phyloP scores from a whole-genome alignment of 2,888 invertebrate genomes.

The Xestia sexstrigata region DNA sequence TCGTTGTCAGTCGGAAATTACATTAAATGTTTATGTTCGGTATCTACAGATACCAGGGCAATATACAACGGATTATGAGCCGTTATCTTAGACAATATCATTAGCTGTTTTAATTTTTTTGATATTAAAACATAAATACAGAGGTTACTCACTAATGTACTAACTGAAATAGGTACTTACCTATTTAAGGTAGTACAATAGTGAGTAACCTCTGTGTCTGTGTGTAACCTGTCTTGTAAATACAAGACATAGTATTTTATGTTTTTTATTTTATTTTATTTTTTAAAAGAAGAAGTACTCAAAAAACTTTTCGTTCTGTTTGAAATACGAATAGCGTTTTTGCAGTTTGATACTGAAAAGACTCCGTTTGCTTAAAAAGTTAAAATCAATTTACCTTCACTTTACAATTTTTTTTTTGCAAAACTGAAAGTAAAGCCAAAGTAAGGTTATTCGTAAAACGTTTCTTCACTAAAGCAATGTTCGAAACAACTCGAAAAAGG shows the following conservation, averaged over 20 bases:
- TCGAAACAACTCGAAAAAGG: conserved; percentile 60
- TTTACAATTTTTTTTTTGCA: not conserved
- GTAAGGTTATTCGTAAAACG: conserved; percentile 21
- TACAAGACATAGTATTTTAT: too few relatives aligned
- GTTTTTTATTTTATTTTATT: too few relatives aligned
- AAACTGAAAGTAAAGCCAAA: conserved; percentile 12
- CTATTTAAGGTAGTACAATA: too few relatives aligned
- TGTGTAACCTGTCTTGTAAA: too few relatives aligned
- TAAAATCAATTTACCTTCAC: conserved; percentile 8
- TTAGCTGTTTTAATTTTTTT: conserved; percentile 64
- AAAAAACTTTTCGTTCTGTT: not conserved
- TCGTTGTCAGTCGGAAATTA: conserved; percentile 65
- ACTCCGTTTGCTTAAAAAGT: not conserved
- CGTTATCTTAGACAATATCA: conserved; percentile 75
- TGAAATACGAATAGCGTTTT: not conserved
- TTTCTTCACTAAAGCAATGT: conserved; percentile 23
- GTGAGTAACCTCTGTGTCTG: too few relatives aligned
- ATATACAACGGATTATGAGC: conserved; percentile 83
- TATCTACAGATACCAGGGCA: conserved; percentile 80
- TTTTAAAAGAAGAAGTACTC: not conserved
- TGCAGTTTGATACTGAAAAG: conserved; percentile 8
- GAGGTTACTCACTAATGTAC: conserved; percentile 9
- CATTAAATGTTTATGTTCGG: conserved; percentile 72
- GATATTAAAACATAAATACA: conserved; percentile 52
- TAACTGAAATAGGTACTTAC: not conserved